Evolutionary conservation across 2,113 vertebrate genomes (phyloP).

Genomic region (Alethe castanea): DNA sequence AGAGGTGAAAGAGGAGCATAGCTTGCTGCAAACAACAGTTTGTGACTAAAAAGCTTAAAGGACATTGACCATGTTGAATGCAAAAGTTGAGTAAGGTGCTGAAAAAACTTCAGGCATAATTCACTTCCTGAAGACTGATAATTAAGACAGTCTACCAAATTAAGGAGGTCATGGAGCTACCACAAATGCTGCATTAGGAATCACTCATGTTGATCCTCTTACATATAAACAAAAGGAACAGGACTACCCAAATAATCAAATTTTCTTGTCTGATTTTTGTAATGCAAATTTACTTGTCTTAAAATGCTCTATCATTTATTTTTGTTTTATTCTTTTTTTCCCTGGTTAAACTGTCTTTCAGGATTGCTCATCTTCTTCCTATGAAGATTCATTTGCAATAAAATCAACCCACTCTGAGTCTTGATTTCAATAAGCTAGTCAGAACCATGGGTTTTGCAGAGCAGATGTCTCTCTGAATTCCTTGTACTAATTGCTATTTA

Average conservation of each 20-base stretch:
- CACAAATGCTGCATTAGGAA: accelerated
- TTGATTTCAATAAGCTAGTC: not conserved
- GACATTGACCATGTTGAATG: not conserved
- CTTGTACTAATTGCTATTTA: not conserved
- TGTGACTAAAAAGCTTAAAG: not conserved
- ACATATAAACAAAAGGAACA: not conserved
- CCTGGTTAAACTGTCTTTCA: not conserved
- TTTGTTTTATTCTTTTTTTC: not conserved
- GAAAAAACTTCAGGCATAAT: not conserved
- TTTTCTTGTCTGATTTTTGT: not conserved
- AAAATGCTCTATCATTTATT: not conserved
- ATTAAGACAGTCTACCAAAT: not conserved
- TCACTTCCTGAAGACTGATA: not conserved
- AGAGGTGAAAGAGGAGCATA: not conserved
- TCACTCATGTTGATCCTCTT: not conserved
- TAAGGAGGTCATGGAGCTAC: not conserved
- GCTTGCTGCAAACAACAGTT: not conserved
- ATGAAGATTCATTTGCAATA: not conserved
- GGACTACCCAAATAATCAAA: not conserved
- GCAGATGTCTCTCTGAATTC: not conserved
- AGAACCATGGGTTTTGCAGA: not conserved
- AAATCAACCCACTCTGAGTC: not conserved
- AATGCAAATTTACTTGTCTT: not conserved
- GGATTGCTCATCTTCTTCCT: not conserved
- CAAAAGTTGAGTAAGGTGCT: not conserved